Conservation (phyloP, 2,113 vertebrate species). For the Desmodus rotundus region DNA sequence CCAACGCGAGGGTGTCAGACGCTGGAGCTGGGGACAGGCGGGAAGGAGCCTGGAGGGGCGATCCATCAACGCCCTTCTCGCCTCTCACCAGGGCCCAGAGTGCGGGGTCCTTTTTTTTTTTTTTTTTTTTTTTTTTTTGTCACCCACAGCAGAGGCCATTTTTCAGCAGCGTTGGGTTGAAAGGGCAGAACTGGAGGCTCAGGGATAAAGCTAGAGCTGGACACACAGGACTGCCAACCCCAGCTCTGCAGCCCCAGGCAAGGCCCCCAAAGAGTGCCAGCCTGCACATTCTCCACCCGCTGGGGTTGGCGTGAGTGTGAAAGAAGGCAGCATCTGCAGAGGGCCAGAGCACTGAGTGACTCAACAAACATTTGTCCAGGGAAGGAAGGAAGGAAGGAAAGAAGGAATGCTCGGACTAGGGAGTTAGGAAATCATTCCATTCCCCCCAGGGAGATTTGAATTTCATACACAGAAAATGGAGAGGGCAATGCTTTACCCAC, state of each 20-base stretch:
- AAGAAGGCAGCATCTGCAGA: not conserved
- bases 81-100: not conserved
- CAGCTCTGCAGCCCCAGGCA: not conserved
- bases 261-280: rapidly evolving
- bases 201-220: not conserved
- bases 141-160: not conserved
- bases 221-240: not conserved
- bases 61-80: slow-evolving; percentile 9
- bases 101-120: not conserved
- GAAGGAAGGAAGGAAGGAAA: not conserved
- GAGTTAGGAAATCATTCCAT: not conserved
- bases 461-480: not conserved
- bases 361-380: not conserved
- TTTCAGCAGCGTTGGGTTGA: not conserved
- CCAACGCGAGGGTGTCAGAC: slow-evolving; percentile 49
- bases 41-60: not conserved
- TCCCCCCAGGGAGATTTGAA: not conserved
- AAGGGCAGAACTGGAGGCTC: not conserved
- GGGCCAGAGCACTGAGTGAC: not conserved
- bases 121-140: rapidly evolving
- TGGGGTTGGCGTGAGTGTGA: rapidly evolving
- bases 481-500: not conserved
- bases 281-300: not conserved
- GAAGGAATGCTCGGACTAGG: not conserved
- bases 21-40: not conserved